phyloP scores from a whole-genome alignment of 2,797 vertebrate genomes.

The Stomatorhinus walkeri region DNA sequence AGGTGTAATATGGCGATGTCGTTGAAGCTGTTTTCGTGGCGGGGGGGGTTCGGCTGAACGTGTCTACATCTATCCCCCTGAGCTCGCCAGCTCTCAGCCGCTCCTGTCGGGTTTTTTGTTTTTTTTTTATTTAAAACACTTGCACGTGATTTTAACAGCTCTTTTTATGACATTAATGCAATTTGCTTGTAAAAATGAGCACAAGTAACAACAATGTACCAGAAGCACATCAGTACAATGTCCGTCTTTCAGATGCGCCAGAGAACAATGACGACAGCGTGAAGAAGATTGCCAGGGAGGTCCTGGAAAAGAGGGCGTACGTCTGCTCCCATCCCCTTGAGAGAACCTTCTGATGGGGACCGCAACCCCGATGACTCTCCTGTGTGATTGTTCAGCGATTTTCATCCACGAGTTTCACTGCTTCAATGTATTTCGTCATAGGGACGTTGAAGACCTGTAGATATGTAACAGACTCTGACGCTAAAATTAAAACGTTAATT shows the following conservation, averaged over 20 bases:
- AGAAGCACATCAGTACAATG: not conserved
- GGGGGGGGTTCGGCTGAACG: conserved; percentile 46
- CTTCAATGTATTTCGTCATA: not conserved
- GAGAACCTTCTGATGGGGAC: conserved; percentile 63
- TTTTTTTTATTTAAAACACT: too few relatives aligned
- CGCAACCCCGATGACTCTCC: not conserved
- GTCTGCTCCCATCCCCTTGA: conserved; percentile 81
- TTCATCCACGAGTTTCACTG: not conserved
- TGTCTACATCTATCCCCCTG: conserved; percentile 39
- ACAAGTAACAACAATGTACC: not conserved
- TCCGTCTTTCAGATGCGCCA: conserved; percentile 61
- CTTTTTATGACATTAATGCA: conserved; percentile 2
- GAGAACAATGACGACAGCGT: conserved; percentile 80
- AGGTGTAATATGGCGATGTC: conserved; percentile 51
- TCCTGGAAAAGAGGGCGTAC: conserved; percentile 74
- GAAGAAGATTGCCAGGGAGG: conserved; percentile 76
- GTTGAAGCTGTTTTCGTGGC: conserved; percentile 34
- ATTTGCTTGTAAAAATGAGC: not conserved
- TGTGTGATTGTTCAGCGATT: not conserved
- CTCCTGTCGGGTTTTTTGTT: not conserved
- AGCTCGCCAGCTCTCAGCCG: conserved; percentile 35
- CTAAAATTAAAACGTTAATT: not conserved
- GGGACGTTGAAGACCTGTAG: not conserved
- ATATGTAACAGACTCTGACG: not conserved
- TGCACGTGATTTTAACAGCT: conserved; percentile 13